phyloP scores from a whole-genome alignment of 1,140 invertebrate species.

The Polyergus mexicanus region DNA sequence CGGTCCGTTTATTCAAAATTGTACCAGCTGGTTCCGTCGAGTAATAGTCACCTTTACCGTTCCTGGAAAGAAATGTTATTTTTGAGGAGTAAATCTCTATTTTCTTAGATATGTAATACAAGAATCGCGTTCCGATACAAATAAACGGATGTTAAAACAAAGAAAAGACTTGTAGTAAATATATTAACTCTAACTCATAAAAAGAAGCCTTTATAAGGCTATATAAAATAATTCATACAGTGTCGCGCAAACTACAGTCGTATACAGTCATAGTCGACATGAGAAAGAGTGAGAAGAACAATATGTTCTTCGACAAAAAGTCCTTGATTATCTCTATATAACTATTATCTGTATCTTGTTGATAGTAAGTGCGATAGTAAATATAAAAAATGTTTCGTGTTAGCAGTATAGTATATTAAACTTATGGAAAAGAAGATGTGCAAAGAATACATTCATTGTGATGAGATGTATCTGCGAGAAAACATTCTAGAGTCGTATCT shows the following conservation, averaged over 20 bases:
- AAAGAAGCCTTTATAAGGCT: slow-evolving; percentile 7
- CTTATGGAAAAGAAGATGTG: slow-evolving; percentile 6
- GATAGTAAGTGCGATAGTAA: slow-evolving; percentile 43
- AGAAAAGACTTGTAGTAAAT: background rate
- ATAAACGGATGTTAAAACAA: slow-evolving; percentile 52
- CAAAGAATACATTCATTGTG: slow-evolving; percentile 45
- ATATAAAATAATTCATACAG: slow-evolving; percentile 27
- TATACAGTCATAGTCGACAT: background rate
- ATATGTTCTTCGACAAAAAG: slow-evolving; percentile 2
- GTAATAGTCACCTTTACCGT: slow-evolving; percentile 86
- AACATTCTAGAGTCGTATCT: background rate
- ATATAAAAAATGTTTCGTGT: slow-evolving; percentile 26
- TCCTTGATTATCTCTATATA: background rate
- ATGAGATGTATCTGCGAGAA: slow-evolving; percentile 10
- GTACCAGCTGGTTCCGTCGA: slow-evolving; percentile 82
- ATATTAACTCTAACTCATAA: slow-evolving; percentile 17
- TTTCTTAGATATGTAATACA: slow-evolving; percentile 27
- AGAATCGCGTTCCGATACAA: slow-evolving; percentile 61
- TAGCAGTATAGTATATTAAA: slow-evolving; percentile 1
- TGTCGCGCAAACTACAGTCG: slow-evolving; percentile 2
- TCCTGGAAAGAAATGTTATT: slow-evolving; percentile 77
- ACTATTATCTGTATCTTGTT: background rate
- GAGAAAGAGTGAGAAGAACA: slow-evolving; percentile 27
- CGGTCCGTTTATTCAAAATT: slow-evolving; percentile 72
- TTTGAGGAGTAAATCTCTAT: slow-evolving; percentile 27